A percentile compares a stretch with the other conserved stretches of the same genome.
phyloP scores from a whole-genome alignment of 2,113 vertebrate genomes.

The Nycticebus coucang region DNA sequence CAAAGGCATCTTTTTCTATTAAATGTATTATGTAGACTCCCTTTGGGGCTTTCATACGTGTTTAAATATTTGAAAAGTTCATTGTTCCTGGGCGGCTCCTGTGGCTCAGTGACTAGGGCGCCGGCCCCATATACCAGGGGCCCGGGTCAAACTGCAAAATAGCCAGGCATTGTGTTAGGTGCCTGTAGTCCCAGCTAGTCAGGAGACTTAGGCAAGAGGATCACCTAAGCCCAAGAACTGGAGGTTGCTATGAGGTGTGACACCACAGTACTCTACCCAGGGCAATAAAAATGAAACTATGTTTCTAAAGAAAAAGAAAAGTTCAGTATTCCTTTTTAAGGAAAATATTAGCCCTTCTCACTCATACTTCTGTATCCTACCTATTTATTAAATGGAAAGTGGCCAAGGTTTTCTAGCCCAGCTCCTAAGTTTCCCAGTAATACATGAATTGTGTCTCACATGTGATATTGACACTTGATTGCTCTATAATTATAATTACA shows the following conservation, averaged over 20 bases:
- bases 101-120: no score
- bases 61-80: not conserved
- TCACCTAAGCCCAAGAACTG: no score
- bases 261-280: no score
- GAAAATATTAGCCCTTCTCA: not conserved
- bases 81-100: not conserved
- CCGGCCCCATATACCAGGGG: no score
- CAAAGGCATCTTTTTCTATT: not conserved
- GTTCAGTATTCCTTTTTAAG: not conserved
- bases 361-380: not conserved
- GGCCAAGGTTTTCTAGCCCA: not conserved
- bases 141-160: no score
- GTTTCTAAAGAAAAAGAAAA: no score
- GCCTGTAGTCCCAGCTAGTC: no score
- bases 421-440: not conserved
- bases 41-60: not conserved
- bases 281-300: no score
- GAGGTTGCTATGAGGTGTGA: no score
- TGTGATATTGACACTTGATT: not conserved
- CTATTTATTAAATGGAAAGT: not conserved
- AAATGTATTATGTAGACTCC: not conserved
- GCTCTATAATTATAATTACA: not conserved
- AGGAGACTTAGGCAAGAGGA: no score
- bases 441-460: not conserved
- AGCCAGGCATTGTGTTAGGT: no score